These are phyloP conservation scores for Theretra japonica DNA, from an alignment of 2,888 invertebrate species.

Conservation along the genomic window DNA sequence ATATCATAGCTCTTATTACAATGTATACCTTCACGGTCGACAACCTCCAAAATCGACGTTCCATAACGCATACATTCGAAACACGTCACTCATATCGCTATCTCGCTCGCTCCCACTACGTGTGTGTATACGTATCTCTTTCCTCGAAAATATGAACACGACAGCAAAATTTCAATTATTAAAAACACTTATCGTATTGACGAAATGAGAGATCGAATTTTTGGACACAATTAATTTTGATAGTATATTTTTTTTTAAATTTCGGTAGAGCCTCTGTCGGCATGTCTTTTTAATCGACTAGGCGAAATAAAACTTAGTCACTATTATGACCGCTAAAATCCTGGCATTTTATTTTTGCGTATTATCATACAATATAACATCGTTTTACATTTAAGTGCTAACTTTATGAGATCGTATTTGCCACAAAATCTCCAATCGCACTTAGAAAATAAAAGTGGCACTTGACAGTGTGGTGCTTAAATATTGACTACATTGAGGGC, in stretches of 20 bases:
- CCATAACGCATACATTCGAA: constrained; percentile 37
- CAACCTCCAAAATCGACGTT: constrained; percentile 31
- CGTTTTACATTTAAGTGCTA: not conserved
- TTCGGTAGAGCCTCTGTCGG: constrained; percentile 9
- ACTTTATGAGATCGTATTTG: not conserved
- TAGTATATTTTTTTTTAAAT: not conserved
- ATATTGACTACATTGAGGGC: too few relatives aligned
- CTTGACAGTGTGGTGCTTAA: too few relatives aligned
- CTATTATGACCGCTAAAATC: not conserved
- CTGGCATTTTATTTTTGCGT: not conserved
- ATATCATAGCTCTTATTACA: not conserved
- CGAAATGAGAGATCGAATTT: constrained; percentile 15
- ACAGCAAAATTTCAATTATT: constrained; percentile 33
- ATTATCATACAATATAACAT: too few relatives aligned
- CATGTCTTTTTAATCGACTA: constrained; percentile 9
- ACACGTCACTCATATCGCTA: constrained; percentile 48
- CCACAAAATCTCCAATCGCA: not conserved
- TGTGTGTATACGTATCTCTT: constrained; percentile 43
- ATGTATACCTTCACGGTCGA: not conserved
- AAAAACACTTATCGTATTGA: constrained; percentile 18
- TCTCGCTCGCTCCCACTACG: constrained; percentile 51
- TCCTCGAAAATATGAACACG: constrained; percentile 42
- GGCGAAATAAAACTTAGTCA: not conserved
- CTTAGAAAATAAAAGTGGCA: not conserved
- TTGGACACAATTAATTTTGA: not conserved